These are phyloP conservation scores for Tympanoctomys barrerae DNA, from an alignment of 2,797 vertebrate species.

Conservation along the genomic window DNA sequence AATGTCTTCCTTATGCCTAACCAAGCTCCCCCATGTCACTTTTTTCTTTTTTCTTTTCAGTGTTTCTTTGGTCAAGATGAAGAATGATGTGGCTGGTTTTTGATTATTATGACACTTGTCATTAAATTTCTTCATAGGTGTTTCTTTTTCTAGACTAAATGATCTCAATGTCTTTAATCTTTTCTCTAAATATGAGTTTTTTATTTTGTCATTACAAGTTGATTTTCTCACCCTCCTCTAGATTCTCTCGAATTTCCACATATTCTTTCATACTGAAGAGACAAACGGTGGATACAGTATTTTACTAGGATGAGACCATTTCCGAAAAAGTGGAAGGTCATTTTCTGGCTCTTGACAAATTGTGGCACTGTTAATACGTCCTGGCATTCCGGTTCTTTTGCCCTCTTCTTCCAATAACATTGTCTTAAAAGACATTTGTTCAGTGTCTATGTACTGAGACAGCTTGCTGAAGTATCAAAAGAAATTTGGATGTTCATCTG, in stretches of 20 bases:
- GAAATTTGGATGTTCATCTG: constrained; percentile 67
- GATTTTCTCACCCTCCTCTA: not conserved
- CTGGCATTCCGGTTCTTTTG: not conserved
- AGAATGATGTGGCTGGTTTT: constrained; percentile 27
- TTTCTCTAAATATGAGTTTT: constrained; percentile 55
- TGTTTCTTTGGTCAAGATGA: constrained; percentile 65
- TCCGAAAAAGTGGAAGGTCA: constrained; percentile 35
- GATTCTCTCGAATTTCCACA: constrained; percentile 24
- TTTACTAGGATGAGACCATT: not conserved
- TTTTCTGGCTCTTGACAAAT: constrained; percentile 36
- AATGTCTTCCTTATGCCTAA: constrained; percentile 59
- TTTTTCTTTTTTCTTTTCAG: not conserved
- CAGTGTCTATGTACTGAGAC: constrained; percentile 37
- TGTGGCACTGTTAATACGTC: not conserved
- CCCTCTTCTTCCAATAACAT: constrained; percentile 22
- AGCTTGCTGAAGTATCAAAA: constrained; percentile 63
- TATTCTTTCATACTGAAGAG: constrained; percentile 42
- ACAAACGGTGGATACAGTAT: constrained; percentile 33
- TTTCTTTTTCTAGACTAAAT: constrained; percentile 51
- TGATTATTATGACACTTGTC: not conserved
- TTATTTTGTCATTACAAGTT: constrained; percentile 21
- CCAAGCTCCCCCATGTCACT: not conserved
- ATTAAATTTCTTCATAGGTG: not conserved
- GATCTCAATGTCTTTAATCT: constrained; percentile 10
- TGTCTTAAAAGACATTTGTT: constrained; percentile 73